Conservation (phyloP, 2,888 invertebrate species). For the Oscheius myriophilus region DNA sequence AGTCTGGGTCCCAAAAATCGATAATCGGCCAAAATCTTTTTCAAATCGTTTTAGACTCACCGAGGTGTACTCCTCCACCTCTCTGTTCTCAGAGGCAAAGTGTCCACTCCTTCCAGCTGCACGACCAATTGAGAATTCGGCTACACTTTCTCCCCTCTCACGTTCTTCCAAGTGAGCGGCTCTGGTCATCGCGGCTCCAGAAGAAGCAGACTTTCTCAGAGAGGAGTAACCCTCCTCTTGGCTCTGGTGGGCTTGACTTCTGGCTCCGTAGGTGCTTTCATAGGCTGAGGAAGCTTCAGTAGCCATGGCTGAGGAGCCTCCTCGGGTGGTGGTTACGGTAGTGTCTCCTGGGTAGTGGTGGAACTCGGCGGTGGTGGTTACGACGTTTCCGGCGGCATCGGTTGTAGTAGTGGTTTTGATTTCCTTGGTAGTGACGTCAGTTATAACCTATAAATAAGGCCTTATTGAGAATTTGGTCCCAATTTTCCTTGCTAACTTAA, state of each 20-base stretch:
- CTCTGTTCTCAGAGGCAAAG: conserved; percentile 36
- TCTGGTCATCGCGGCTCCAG: conserved; percentile 29
- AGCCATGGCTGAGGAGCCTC: conserved; percentile 6
- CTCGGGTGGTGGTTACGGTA: conserved; percentile 26
- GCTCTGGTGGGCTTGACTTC: conserved; percentile 15
- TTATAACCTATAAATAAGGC: conserved; percentile 58
- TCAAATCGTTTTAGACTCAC: conserved; percentile 33
- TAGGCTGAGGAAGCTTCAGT: conserved; percentile 19
- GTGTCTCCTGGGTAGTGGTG: conserved; percentile 36
- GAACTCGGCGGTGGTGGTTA: conserved; percentile 44
- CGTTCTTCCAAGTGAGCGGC: conserved; percentile 15
- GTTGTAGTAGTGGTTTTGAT: conserved; percentile 65
- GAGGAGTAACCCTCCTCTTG: conserved; percentile 7
- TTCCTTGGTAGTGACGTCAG: conserved; percentile 68
- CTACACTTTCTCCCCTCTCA: conserved; percentile 69
- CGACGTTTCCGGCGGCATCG: conserved; percentile 60
- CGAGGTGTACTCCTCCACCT: conserved; percentile 53
- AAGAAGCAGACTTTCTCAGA: conserved; percentile 21
- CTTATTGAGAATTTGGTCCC: conserved; percentile 12
- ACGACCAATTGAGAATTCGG: conserved; percentile 68
- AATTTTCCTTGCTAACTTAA: no score
- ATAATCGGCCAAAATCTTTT: no score
- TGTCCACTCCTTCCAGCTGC: conserved; percentile 35
- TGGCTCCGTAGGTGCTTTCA: conserved; percentile 26
- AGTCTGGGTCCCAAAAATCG: no score